Conservation (phyloP, 2,797 vertebrate genomes). For the Chiroxiphia lanceolata region DNA sequence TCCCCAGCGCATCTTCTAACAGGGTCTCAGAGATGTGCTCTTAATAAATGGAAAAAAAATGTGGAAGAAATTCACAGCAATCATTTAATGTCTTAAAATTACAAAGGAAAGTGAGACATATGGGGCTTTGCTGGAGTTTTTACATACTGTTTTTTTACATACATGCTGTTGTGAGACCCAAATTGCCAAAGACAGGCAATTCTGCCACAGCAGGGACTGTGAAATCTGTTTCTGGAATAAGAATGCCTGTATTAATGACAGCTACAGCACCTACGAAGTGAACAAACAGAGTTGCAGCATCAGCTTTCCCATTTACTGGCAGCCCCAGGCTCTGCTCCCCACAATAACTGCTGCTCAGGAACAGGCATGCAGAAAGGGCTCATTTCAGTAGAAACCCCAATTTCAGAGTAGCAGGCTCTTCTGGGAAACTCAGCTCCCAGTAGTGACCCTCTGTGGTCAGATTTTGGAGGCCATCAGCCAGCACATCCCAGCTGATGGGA, state of each 20-base stretch:
- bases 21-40: background rate
- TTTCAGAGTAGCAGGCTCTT: background rate
- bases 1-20: background rate
- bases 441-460: background rate
- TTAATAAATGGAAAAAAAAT: background rate
- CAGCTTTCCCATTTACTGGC: background rate
- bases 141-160: background rate
- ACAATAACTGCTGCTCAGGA: background rate
- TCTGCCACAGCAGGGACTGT: background rate
- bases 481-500: rapidly evolving
- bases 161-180: background rate
- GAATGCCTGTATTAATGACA: rapidly evolving
- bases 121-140: background rate
- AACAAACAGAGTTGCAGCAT: background rate
- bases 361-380: background rate
- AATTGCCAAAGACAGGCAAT: background rate
- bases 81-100: background rate
- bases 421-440: background rate
- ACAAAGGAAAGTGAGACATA: background rate
- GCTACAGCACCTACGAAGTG: background rate
- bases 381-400: background rate
- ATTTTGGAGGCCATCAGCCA: background rate
- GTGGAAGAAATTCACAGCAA: background rate
- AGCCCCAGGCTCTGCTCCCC: background rate
- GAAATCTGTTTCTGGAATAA: background rate